Evolutionary conservation across 2,797 vertebrate genomes (phyloP), one percentile per base, ranked within the genome.

Genomic region (Picus viridis): DNA sequence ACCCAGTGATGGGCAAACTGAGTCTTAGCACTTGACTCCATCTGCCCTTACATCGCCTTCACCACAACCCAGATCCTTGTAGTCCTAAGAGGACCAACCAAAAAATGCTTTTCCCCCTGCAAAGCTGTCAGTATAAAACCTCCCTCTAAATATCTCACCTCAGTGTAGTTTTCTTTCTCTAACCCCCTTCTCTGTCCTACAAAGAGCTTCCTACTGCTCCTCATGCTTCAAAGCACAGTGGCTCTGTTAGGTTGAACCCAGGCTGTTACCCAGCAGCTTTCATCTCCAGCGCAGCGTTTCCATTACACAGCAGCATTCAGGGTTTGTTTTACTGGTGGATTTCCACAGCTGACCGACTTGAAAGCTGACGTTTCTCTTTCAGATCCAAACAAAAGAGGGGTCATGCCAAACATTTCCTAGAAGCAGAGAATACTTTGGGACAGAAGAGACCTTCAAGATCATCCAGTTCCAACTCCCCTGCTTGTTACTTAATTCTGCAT

Each of bases 1-100:
- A 22, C 64, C 5, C 16, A 1, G 0, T 0, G 2, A 69, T 27
- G 16, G 34, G 41, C 6, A 1, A 63, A 78, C 32, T 0, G 1
- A 39, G 32, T 36, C 67, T 90, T 24, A 24, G 62, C 89, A 19
- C 64, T 4, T 12, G 49, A 49, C 67, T 68, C 73, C 13, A 0
- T 34, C 72, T 86, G 74, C 67, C 79, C 71, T 91, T 71, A 57
- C 65, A 17, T 43, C 86, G 24, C 49, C 53, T 54, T 54, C 53
- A 54, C 15, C 53, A 54, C 53, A 54, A 26, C 9, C 53, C 53
- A 29, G 26, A 51, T 23, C 49, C 23, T 51, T 51, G 49, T 7
- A 19, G 15, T 4, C 18, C 11, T 5, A 7, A 27, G 5, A 20
- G 20, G 24, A 15, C 34, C 9, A 24, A 24, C 47, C 23, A 8